Conservation (phyloP, 2,888 invertebrate genomes). For the Pseudococcus jackbeardsleyi region DNA sequence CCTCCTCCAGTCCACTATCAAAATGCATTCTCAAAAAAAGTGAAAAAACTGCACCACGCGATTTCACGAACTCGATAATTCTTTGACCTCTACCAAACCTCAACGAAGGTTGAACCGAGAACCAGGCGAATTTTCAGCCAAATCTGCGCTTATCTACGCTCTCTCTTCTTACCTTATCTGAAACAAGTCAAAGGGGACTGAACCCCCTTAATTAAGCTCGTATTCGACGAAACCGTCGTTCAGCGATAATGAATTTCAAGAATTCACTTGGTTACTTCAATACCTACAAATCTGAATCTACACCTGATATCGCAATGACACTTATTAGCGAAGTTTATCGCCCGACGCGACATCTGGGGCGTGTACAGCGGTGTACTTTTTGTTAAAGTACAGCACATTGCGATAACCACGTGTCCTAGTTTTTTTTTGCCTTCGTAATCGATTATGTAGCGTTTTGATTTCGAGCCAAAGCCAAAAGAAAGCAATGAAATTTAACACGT, state of each 20-base stretch:
- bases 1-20: too few species aligned
- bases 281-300: neutral
- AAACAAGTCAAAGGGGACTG: neutral
- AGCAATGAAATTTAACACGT: neutral
- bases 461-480: neutral
- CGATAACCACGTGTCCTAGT: slow-evolving; percentile 14
- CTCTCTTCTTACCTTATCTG: neutral
- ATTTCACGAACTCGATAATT: neutral
- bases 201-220: too few species aligned
- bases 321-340: neutral
- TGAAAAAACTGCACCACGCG: neutral
- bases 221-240: too few species aligned
- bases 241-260: too few species aligned
- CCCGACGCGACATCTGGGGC: neutral
- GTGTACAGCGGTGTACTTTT: neutral
- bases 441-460: neutral
- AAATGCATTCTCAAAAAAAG: neutral
- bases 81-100: neutral
- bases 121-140: neutral
- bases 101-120: neutral
- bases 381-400: neutral
- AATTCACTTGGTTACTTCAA: neutral
- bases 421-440: slow-evolving; percentile 7
- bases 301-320: neutral
- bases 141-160: neutral